phyloP scores from a whole-genome alignment of 2,797 vertebrate species.

The Chiloscyllium punctatum region DNA sequence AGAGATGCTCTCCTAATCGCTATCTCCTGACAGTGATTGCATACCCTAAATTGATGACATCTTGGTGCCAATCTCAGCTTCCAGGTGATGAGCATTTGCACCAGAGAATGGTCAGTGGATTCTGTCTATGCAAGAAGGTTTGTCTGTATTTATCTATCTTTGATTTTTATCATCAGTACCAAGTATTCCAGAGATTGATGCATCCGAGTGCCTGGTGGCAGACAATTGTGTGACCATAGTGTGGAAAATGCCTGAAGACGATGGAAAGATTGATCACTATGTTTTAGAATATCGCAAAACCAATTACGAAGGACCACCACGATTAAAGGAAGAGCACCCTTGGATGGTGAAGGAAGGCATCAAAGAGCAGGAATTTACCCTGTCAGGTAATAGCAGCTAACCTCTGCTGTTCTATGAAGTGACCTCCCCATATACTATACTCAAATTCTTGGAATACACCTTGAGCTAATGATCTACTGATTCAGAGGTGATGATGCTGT shows the following conservation, averaged over 20 bases:
- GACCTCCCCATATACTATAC: background rate
- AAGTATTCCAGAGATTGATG: conserved; percentile 76
- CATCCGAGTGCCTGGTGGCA: conserved; percentile 76
- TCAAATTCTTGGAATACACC: background rate
- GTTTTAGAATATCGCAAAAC: conserved; percentile 81
- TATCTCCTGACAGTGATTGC: background rate
- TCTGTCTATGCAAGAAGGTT: background rate
- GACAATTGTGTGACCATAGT: conserved; percentile 78
- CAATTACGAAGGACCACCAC: conserved; percentile 83
- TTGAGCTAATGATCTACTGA: background rate
- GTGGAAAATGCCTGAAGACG: conserved; percentile 76
- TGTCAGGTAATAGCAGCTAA: conserved; percentile 60
- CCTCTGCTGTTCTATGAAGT: background rate
- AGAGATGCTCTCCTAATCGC: background rate
- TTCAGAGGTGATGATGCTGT: background rate
- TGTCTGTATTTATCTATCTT: background rate
- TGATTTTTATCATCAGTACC: conserved; percentile 63
- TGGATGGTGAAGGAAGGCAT: conserved; percentile 96
- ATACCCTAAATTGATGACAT: too few species aligned
- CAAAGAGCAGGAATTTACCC: conserved; percentile 68
- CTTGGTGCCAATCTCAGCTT: background rate
- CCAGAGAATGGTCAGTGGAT: background rate
- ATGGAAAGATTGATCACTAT: conserved; percentile 88
- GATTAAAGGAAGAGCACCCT: conserved; percentile 83
- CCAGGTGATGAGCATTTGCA: too few species aligned